These are phyloP conservation scores for Gopherus evgoodei DNA, from an alignment of 2,113 vertebrate genomes.

Conservation along the genomic window DNA sequence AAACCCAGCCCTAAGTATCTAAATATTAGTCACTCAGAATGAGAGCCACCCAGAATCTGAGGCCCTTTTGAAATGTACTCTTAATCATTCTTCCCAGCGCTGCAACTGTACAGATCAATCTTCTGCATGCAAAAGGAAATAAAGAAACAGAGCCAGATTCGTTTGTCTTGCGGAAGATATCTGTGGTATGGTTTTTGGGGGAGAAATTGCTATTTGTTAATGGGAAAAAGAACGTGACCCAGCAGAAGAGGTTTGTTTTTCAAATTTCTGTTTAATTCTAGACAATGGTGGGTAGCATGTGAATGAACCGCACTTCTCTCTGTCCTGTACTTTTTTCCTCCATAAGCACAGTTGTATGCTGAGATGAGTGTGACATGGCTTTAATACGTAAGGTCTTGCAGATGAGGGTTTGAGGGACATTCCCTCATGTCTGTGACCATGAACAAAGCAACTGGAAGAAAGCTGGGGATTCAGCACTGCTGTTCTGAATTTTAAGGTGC, in stretches of 20 bases:
- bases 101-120: background rate
- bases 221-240: background rate
- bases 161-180: accelerated
- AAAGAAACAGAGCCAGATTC: background rate
- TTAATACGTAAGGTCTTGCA: background rate
- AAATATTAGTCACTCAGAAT: accelerated
- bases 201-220: accelerated
- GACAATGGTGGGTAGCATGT: background rate
- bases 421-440: background rate
- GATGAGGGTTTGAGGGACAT: background rate
- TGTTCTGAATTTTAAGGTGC: accelerated
- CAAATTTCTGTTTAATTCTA: background rate
- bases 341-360: accelerated
- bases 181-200: accelerated
- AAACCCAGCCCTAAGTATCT: accelerated
- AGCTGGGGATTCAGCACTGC: background rate
- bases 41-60: accelerated
- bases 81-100: background rate
- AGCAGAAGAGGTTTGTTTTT: background rate
- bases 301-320: accelerated
- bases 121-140: accelerated
- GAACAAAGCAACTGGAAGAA: background rate
- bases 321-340: background rate
- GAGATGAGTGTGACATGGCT: background rate
- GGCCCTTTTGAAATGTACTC: accelerated